Percentiles rank a stretch among this genome's conserved stretches.
phyloP scores from a whole-genome alignment of 2,888 invertebrate genomes.

The Ophion costatus region DNA sequence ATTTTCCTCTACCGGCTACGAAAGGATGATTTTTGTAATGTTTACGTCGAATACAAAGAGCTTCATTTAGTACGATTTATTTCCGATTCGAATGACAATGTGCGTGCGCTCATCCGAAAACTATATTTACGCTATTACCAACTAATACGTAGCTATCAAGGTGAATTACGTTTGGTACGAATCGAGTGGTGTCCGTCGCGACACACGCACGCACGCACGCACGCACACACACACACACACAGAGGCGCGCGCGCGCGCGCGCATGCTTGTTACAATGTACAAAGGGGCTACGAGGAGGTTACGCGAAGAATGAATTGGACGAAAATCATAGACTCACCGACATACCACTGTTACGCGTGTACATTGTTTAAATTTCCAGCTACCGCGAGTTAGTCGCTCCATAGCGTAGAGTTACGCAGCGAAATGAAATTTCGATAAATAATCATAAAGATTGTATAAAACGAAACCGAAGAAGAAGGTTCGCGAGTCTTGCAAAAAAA shows the following conservation, averaged over 20 bases:
- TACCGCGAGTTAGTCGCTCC: conserved; percentile 22
- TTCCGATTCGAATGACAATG: no score
- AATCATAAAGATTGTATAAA: background rate
- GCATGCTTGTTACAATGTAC: no score
- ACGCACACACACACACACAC: no score
- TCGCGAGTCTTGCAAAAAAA: conserved; percentile 42
- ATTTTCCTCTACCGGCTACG: no score
- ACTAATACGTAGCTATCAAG: conserved; percentile 16
- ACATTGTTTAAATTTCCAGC: conserved; percentile 38
- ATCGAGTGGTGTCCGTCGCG: conserved; percentile 19
- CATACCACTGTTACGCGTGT: conserved; percentile 36
- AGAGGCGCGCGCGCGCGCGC: no score
- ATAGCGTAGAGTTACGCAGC: background rate
- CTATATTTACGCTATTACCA: conserved; percentile 18
- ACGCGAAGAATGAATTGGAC: background rate
- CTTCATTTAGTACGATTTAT: no score
- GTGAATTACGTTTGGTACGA: conserved; percentile 12
- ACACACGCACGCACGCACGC: no score
- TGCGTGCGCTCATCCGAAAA: no score
- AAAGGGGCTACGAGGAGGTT: no score
- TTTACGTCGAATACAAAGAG: no score
- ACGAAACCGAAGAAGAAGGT: conserved; percentile 25
- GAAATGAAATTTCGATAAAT: background rate
- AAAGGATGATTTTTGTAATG: no score
- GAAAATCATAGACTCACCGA: conserved; percentile 30